Percentiles rank a stretch among this genome's conserved stretches.
These are phyloP conservation scores for Siderastrea radians DNA, from an alignment of 92 coral and sea anemone genomes.

Conservation along the genomic window DNA sequence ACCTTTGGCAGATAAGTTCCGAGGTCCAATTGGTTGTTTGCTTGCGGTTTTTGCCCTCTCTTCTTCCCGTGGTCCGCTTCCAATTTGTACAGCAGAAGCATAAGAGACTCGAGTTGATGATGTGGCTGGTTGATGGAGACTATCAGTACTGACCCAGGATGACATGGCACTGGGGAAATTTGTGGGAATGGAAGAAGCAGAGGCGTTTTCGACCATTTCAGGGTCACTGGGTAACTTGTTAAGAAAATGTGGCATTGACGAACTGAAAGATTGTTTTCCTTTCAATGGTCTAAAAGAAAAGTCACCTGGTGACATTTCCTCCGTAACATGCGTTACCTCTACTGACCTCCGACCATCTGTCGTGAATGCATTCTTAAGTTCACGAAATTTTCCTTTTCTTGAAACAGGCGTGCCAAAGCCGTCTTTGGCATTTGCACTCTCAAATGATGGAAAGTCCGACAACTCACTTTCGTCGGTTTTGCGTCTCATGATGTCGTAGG, in stretches of 20 bases:
- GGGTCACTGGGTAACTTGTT: not conserved
- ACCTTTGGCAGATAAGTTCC: not conserved
- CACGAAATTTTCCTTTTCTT: not conserved
- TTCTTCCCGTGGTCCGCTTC: not conserved
- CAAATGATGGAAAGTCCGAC: not conserved
- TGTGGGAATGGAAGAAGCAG: not conserved
- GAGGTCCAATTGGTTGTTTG: not conserved
- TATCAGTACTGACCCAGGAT: not conserved
- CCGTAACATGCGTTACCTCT: not conserved
- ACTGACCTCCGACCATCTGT: not conserved
- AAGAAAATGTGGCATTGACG: not conserved
- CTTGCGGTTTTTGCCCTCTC: not conserved
- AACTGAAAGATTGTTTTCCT: not conserved
- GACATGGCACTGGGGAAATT: not conserved
- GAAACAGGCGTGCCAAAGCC: not conserved
- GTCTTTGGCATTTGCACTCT: not conserved
- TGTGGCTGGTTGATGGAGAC: not conserved
- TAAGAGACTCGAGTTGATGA: not conserved
- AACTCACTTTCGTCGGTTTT: not conserved
- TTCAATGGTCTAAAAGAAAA: too few relatives aligned
- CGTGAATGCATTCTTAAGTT: not conserved
- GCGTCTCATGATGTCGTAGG: conserved; percentile 9
- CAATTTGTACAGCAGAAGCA: conserved; percentile 20
- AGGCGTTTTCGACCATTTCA: not conserved
- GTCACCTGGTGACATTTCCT: not conserved